Percentiles rank a stretch among this genome's conserved stretches.
Evolutionary conservation across 92 coral and sea anemone species (phyloP).

Genomic region (Phenganax subtilis): DNA sequence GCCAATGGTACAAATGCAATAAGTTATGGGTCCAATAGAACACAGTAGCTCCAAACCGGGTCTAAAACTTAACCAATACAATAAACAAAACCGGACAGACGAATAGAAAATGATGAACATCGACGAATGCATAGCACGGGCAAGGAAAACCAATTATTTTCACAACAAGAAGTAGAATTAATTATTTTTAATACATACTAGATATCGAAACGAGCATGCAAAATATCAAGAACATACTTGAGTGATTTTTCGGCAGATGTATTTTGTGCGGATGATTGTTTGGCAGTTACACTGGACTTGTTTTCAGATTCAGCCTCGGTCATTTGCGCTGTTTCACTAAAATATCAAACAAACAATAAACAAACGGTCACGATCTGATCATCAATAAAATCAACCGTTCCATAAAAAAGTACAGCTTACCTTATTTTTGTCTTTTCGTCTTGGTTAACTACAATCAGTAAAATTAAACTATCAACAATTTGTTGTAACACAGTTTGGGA

Average conservation of each 20-base stretch:
- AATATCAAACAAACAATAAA: background rate
- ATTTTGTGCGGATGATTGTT: slow-evolving; percentile 27
- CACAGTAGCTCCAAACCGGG: too few relatives aligned
- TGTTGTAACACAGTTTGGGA: background rate
- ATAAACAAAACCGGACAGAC: too few relatives aligned
- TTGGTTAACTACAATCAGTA: slow-evolving; percentile 56
- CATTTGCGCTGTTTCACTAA: slow-evolving; percentile 19
- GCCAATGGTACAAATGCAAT: background rate
- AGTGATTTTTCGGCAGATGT: slow-evolving; percentile 26
- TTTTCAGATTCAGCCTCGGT: slow-evolving; percentile 16
- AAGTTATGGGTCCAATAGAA: too few relatives aligned
- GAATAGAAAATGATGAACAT: too few relatives aligned
- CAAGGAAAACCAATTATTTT: too few relatives aligned
- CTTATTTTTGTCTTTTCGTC: slow-evolving; percentile 63
- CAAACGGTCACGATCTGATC: too few relatives aligned
- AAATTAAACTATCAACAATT: slow-evolving; percentile 22
- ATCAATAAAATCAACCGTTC: too few relatives aligned
- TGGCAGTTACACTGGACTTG: slow-evolving; percentile 13
- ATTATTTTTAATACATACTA: too few relatives aligned
- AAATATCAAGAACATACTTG: slow-evolving; percentile 5
- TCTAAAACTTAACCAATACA: too few relatives aligned
- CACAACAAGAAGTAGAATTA: too few relatives aligned
- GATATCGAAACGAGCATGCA: too few relatives aligned
- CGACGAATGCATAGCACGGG: too few relatives aligned
- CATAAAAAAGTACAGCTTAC: background rate